Evolutionary conservation across 1,140 invertebrate species (phyloP).

Genomic region (Neodiprion lecontei): DNA sequence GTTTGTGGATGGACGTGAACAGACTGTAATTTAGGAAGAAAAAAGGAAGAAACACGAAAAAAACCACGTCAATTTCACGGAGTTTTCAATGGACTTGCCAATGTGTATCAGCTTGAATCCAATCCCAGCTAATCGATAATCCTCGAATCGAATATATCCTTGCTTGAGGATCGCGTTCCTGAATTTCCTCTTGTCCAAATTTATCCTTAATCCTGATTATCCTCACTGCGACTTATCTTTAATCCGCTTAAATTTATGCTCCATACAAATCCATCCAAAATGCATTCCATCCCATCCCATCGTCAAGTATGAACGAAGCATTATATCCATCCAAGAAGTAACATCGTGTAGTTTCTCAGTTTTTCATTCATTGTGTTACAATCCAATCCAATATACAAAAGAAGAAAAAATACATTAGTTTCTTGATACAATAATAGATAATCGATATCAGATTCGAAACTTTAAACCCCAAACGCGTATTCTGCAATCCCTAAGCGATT

Average conservation of each 20-base stretch:
- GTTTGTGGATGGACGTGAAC: conserved; percentile 44
- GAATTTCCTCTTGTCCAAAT: conserved; percentile 43
- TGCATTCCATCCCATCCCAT: conserved; percentile 48
- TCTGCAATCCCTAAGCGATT: conserved; percentile 26
- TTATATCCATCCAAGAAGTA: conserved; percentile 61
- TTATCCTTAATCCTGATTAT: conserved; percentile 14
- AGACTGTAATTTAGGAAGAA: conserved; percentile 45
- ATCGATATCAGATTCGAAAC: conserved; percentile 29
- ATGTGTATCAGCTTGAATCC: conserved; percentile 39
- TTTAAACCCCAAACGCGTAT: conserved; percentile 37
- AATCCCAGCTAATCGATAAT: conserved; percentile 40
- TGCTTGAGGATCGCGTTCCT: conserved; percentile 22
- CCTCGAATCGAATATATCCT: neutral
- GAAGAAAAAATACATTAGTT: conserved; percentile 65
- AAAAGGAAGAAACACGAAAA: neutral
- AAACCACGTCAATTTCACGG: conserved; percentile 21
- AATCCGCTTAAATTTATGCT: conserved; percentile 45
- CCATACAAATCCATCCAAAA: conserved; percentile 58
- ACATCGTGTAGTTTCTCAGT: conserved; percentile 61
- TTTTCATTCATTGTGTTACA: conserved; percentile 64
- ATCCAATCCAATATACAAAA: conserved; percentile 66
- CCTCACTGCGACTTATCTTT: conserved; percentile 13
- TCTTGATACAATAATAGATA: conserved; percentile 4
- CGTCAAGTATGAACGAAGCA: conserved; percentile 53
- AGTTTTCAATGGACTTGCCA: conserved; percentile 38